Conservation (phyloP, 2,888 invertebrate genomes). For the Ditylenchus weischeri region DNA sequence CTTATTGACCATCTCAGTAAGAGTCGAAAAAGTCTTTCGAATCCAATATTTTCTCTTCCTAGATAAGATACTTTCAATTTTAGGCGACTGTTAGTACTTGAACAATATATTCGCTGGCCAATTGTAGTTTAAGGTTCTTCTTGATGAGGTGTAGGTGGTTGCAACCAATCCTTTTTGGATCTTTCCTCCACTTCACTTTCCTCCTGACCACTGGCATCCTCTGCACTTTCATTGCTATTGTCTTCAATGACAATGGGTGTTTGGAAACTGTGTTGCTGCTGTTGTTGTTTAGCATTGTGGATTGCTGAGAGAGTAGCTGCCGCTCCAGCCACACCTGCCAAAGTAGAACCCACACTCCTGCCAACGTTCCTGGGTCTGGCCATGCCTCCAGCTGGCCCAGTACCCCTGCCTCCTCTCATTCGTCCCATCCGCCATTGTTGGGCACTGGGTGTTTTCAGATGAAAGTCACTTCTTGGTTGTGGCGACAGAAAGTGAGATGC, state of each 20-base stretch:
- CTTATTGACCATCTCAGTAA: too few relatives aligned
- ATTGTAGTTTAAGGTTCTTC: too few relatives aligned
- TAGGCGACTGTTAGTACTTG: too few relatives aligned
- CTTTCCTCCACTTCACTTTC: background rate
- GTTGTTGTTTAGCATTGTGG: background rate
- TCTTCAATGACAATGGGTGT: slow-evolving; percentile 2
- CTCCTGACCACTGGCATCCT: background rate
- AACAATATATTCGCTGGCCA: too few relatives aligned
- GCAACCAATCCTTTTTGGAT: background rate
- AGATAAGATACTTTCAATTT: too few relatives aligned
- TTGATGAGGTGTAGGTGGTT: too few relatives aligned
- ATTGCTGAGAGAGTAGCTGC: background rate
- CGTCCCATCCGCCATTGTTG: slow-evolving; percentile 10
- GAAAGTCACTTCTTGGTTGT: slow-evolving; percentile 7
- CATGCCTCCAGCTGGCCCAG: too few relatives aligned
- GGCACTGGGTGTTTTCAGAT: slow-evolving; percentile 16
- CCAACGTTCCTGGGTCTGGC: background rate
- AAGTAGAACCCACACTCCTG: background rate
- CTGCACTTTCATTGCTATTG: slow-evolving; percentile 8
- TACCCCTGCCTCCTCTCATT: too few relatives aligned
- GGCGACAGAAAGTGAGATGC: slow-evolving; percentile 3
- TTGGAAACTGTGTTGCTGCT: background rate
- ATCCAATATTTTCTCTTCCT: too few relatives aligned
- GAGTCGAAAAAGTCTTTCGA: too few relatives aligned
- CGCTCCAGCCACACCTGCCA: slow-evolving; percentile 2